Conservation (phyloP, 2,888 invertebrate genomes). For the Apamea anceps region DNA sequence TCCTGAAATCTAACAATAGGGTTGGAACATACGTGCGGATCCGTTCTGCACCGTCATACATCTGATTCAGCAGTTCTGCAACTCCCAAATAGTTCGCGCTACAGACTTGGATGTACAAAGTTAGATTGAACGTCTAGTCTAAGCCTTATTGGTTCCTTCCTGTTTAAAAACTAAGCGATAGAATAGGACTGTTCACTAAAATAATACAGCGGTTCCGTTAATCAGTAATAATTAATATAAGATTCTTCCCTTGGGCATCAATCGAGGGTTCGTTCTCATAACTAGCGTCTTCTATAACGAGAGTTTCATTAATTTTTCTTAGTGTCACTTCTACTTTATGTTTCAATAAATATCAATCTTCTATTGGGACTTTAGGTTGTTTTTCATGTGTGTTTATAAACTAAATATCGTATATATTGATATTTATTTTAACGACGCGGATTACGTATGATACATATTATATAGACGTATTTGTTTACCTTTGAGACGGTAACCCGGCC, state of each 20-base stretch:
- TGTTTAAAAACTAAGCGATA: conserved; percentile 7
- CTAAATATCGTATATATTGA: conserved; percentile 45
- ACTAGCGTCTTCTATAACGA: not conserved
- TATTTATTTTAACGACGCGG: conserved; percentile 41
- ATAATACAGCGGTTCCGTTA: conserved; percentile 31
- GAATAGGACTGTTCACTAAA: conserved; percentile 7
- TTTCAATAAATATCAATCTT: conserved; percentile 60
- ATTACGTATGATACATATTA: conserved; percentile 44
- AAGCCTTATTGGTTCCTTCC: conserved; percentile 25
- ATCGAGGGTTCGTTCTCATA: conserved; percentile 16
- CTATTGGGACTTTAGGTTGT: conserved; percentile 32
- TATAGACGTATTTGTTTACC: conserved; percentile 54
- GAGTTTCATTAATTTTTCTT: conserved; percentile 57
- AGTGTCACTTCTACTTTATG: conserved; percentile 45
- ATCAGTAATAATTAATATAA: conserved; percentile 38
- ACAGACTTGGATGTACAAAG: conserved; percentile 48
- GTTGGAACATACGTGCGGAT: conserved; percentile 21
- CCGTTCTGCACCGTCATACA: conserved; percentile 50
- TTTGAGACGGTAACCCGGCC: conserved; percentile 21
- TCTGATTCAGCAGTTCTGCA: conserved; percentile 41
- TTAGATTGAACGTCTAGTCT: conserved; percentile 54
- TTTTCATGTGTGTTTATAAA: conserved; percentile 50
- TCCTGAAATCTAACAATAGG: conserved; percentile 47
- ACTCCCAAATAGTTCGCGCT: conserved; percentile 47
- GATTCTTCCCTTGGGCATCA: conserved; percentile 39